phyloP scores from a whole-genome alignment of 2,888 invertebrate species.

The Chloromyia formosa region DNA sequence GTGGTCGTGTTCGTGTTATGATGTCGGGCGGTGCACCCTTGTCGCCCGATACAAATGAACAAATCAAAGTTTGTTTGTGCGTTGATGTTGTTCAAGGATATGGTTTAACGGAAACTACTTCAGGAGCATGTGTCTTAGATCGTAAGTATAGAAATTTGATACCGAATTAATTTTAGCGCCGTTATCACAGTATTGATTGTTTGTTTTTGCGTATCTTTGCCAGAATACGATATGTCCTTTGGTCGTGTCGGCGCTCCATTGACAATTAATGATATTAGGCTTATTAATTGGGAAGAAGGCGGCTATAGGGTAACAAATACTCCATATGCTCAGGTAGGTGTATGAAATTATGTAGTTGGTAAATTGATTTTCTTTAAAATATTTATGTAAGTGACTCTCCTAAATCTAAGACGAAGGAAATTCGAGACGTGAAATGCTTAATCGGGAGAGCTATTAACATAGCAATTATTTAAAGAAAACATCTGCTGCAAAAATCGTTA shows the following conservation, averaged over 20 bases:
- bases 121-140: slow-evolving; percentile 89
- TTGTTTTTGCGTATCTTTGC: no score
- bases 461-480: no score
- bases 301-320: slow-evolving; percentile 87
- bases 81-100: slow-evolving; percentile 92
- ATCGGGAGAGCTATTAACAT: no score
- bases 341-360: not conserved
- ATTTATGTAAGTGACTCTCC: not conserved
- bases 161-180: slow-evolving; percentile 8
- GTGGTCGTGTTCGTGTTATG: slow-evolving; percentile 88
- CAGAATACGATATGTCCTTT: slow-evolving; percentile 66
- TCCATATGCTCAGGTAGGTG: slow-evolving; percentile 74
- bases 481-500: no score
- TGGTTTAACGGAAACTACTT: slow-evolving; percentile 96
- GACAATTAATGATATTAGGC: slow-evolving; percentile 82
- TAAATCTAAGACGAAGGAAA: not conserved
- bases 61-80: slow-evolving; percentile 91
- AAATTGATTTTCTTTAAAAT: not conserved
- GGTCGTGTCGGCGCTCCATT: slow-evolving; percentile 92
- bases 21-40: slow-evolving; percentile 96
- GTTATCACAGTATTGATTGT: not conserved
- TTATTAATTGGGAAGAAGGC: slow-evolving; percentile 95
- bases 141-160: slow-evolving; percentile 64
- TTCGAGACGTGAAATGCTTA: not conserved
- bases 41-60: slow-evolving; percentile 93